Base-by-base conservation (phyloP, 2,113 vertebrate species). In the Channa argus region DNA sequence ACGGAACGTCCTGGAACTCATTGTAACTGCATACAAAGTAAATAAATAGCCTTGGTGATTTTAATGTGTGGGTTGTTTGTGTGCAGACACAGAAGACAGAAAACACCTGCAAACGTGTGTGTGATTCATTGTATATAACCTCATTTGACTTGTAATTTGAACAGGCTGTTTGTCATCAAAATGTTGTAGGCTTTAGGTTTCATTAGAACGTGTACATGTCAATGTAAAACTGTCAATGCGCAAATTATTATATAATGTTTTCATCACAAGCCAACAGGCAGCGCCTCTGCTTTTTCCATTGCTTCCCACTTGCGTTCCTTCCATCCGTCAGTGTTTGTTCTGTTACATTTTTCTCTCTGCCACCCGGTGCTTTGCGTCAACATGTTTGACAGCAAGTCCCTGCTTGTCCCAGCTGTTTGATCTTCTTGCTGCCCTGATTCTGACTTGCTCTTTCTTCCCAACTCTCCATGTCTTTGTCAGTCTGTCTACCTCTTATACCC, bases 21-120 rank as follows among this genome's bases (percentile, higher is more conserved):
- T 99, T 82, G 91, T 99, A 83, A 94, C 95, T 4, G 97, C 98
- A 2, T 99, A 99, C 83, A 96, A 99, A 93, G 98, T 98, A 95
- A 83, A 91, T 65, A 62, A 70, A 80, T 53, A 53, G 5, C 6
- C 14, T 37, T 39, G 6, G n/a, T 47, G 49, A 71, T 46, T 39
- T 3, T 44, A 44, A 46, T 74, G 52, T 62, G 43, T 56, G 39
- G 76, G 34, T 34, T n/a, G n/a, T 6, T 41, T 5, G 5, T 8
- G 15, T 33, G 34, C 51, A 0, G 7, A 15, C 6, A n/a, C 39
- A n/a, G 5, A 15, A 51, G 46, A 61, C 3, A 41, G n/a, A 60
- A 41, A 62, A 76, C 66, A 77, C 37, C 58, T 82, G 44, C 5
- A 12, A 34, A n/a, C 54, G 7, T 47, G 1, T 15, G 3, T 9